Evolutionary conservation across 2,113 vertebrate genomes (phyloP), one percentile per base, ranked within the genome.

Genomic region (Etheostoma cragini): DNA sequence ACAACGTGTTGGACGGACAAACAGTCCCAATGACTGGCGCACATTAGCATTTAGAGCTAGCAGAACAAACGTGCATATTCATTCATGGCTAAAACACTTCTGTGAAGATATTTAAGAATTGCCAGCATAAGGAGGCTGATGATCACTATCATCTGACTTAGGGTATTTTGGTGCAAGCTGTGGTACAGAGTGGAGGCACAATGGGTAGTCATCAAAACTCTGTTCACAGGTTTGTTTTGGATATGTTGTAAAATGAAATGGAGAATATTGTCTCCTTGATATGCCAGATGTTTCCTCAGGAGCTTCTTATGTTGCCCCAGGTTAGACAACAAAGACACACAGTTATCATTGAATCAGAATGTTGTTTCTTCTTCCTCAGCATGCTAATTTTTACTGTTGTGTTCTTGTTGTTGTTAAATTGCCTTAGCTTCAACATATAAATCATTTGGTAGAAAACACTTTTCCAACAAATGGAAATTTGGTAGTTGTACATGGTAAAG

Each of bases 261-360:
- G 75, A 76, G 83, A 84, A 88, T 81, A 71, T 54, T 77, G 42
- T 79, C 76, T 86, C 70, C 87, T 88, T 90, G 87, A 89, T 84
- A 77, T 70, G 80, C 82, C 91, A 88, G 89, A 89, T 91, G 92
- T 93, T 92, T 92, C 90, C 92, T 88, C 89, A 45, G 85, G 93
- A 94, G 91, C 82, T 80, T 72, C 69, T 87, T 58, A 57, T 53
- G 54, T 85, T 33, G 84, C 90, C 82, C 35, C 33, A 19, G 82
- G 93, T 85, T 52, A 66, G 19, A 86, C 81, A 90, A 88, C 83
- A 93, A 90, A 89, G 87, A 85, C 72, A 78, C 38, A 62, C 76
- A 6, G 62, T 74, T 83, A 88, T 90, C 69, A 84, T 82, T 76
- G 79, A 88, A 90, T 89, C 70, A 82, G 67, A 80, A 89, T 85